Conservation (phyloP, 2,888 invertebrate species). For the Mesorhabditis belari region DNA sequence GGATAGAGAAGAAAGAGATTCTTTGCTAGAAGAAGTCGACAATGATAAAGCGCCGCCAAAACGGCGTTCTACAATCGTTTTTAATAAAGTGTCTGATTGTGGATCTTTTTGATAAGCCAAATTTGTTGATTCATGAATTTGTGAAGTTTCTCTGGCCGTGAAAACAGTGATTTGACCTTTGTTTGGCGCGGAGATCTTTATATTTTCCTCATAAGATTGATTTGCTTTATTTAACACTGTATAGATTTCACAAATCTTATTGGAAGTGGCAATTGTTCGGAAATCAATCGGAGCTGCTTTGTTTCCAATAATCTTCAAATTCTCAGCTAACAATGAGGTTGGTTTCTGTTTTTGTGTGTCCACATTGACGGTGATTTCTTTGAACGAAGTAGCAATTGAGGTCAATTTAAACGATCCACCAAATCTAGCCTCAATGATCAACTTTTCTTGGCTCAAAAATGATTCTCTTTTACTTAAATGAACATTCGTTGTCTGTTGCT, state of each 20-base stretch:
- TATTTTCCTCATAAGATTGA: neutral
- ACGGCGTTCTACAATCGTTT: neutral
- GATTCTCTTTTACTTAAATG: constrained; percentile 1
- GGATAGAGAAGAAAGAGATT: neutral
- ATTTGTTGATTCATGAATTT: constrained; percentile 15
- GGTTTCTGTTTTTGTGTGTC: neutral
- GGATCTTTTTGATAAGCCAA: constrained; percentile 13
- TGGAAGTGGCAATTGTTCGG: neutral
- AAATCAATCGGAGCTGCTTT: neutral
- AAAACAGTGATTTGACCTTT: constrained; percentile 21
- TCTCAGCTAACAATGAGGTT: neutral
- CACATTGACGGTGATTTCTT: constrained; percentile 2
- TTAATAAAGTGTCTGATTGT: constrained; percentile 6
- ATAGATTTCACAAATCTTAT: neutral
- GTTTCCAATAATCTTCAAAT: neutral
- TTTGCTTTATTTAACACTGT: neutral
- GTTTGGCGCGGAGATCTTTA: constrained; percentile 12
- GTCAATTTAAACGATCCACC: constrained; percentile 21
- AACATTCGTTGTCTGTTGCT: constrained; percentile 10
- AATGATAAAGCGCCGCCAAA: neutral
- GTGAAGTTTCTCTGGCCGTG: constrained; percentile 16
- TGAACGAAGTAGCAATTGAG: constrained; percentile 24
- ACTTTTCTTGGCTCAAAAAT: constrained; percentile 1
- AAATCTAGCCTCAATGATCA: constrained; percentile 6
- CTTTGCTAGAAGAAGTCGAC: neutral